phyloP scores from a whole-genome alignment of 1,140 invertebrate genomes.

The Heterodera schachtii region DNA sequence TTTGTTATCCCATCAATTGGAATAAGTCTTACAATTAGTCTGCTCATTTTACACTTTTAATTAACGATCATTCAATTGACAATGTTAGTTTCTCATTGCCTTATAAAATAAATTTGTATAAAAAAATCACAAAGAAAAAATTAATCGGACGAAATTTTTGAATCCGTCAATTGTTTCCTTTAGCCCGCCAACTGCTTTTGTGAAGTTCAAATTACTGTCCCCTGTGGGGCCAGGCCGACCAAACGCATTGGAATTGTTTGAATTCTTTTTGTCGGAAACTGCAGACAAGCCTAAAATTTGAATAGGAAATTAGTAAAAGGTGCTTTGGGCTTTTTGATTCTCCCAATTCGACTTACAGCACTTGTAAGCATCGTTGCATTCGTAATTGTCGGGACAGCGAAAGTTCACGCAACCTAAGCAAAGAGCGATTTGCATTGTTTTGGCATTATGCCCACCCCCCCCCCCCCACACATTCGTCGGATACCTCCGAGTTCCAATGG shows the following conservation, averaged over 20 bases:
- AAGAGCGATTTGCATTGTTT: background rate
- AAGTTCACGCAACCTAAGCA: slow-evolving; percentile 12
- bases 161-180: slow-evolving; percentile 6
- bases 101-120: too few relatives aligned
- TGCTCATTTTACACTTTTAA: too few relatives aligned
- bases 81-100: too few relatives aligned
- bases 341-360: too few relatives aligned
- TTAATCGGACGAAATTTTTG: slow-evolving; percentile 7
- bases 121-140: slow-evolving; percentile 11
- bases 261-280: background rate
- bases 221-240: too few relatives aligned
- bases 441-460: too few relatives aligned
- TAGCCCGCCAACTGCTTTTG: background rate
- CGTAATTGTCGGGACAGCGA: slow-evolving; percentile 15
- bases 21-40: too few relatives aligned
- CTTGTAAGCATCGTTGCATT: slow-evolving; percentile 17
- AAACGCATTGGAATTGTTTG: background rate
- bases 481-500: slow-evolving; percentile 3
- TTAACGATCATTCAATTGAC: too few relatives aligned
- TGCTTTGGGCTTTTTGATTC: background rate
- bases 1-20: too few relatives aligned
- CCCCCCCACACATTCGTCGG: too few relatives aligned
- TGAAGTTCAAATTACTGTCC: background rate
- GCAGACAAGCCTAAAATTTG: background rate
- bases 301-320: too few relatives aligned